Base-by-base conservation (phyloP, 1,140 invertebrate species). In the Aphaenogaster floridana region DNA sequence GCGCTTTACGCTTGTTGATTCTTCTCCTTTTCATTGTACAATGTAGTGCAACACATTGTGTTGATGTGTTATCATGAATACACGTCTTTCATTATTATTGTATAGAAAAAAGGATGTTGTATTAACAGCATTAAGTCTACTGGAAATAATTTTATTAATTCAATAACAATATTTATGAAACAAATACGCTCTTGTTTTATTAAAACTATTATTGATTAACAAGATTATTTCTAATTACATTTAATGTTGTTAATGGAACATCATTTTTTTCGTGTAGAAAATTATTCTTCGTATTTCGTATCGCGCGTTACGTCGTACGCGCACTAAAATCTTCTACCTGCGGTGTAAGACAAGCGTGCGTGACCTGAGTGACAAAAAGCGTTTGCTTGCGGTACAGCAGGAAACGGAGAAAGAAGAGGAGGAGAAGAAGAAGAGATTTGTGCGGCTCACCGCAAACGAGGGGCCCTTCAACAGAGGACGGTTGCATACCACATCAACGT, bases 321-420 rank as follows among this genome's bases (percentile, higher is more conserved):
- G 5, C n/a, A n/a, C 7, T 45, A 52, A 69, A 80, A 80, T 80
- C 45, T 34, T 21, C 50, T 42, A 48, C 21, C 52, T 13, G 52
- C 36, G 17, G 34, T n/a, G 21, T 72, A 72, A 83, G 66, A 72
- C 69, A 45, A 72, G 39, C 13, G 21, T 59, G 50, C 68, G 52
- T 74, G 52, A 81, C 15, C 39, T n/a, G 66, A 57, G 21, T 57
- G 79, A 59, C 80, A 74, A 83, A 72, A 83, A 83, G 21, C 15
- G 36, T 39, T 83, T 59, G 17, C 39, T 57, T 74, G 52, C 39
- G 68, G 52, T 59, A 36, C 28, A 45, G 42, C 28, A 83, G 39
- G 13, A 45, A 34, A 28, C n/a, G n/a, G 42, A 45, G 42, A 0
- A 45, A 8, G 42, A 45, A 8, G 42, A 3, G 39, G n/a, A 68